Evolutionary conservation across 2,797 vertebrate genomes (phyloP).

Genomic region (Saxicola maurus): DNA sequence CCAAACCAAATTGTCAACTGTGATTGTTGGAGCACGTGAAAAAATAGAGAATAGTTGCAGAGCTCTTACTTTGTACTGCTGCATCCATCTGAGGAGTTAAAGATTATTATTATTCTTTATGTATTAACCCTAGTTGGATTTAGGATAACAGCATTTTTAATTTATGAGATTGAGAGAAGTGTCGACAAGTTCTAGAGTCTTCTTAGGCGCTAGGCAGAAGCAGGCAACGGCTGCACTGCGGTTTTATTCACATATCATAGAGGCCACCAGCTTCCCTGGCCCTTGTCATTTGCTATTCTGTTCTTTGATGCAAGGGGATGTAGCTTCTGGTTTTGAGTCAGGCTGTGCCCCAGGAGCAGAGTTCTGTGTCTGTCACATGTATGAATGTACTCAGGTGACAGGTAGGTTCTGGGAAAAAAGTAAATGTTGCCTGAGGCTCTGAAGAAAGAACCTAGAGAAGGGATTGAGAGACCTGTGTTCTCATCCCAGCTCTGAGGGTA

Average conservation of each 20-base stretch:
- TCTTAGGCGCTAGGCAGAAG: background rate
- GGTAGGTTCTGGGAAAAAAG: background rate
- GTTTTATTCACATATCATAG: background rate
- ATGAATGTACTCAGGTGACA: background rate
- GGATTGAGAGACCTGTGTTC: background rate
- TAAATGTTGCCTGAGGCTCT: background rate
- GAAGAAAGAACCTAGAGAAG: background rate
- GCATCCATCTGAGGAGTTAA: background rate
- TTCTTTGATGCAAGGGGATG: background rate
- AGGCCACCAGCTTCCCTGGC: background rate
- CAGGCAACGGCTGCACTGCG: background rate
- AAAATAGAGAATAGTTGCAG: background rate
- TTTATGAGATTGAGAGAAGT: background rate
- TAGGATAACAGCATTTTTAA: background rate
- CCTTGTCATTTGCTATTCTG: background rate
- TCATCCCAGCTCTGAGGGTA: background rate
- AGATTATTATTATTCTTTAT: background rate
- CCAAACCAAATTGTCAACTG: background rate
- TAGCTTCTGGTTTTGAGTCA: background rate
- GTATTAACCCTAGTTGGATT: background rate
- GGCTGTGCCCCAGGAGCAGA: background rate
- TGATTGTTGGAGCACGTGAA: background rate
- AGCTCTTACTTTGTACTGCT: background rate
- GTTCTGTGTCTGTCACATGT: accelerated
- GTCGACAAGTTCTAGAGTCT: background rate